A percentile compares a stretch with the other conserved stretches of the same genome.
phyloP scores from a whole-genome alignment of 2,797 vertebrate genomes.

The Macrochelys suwanniensis region DNA sequence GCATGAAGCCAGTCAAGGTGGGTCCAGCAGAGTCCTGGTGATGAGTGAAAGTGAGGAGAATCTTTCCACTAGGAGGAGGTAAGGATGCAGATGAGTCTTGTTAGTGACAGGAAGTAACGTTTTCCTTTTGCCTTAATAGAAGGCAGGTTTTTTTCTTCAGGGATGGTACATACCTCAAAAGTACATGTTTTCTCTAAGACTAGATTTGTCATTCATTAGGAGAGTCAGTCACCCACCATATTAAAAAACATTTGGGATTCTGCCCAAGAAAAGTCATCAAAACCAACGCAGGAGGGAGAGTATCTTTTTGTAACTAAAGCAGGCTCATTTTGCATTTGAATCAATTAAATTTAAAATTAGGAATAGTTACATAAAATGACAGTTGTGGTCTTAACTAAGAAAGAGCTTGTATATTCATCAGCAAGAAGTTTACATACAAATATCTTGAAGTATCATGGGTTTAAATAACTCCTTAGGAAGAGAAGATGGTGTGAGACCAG shows the following conservation, averaged over 20 bases:
- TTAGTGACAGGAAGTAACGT: neutral
- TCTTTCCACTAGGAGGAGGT: constrained; percentile 91
- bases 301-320: neutral
- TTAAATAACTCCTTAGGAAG: neutral
- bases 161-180: neutral
- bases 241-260: neutral
- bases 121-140: neutral
- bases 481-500: neutral
- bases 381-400: neutral
- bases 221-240: neutral
- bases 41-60: constrained; percentile 89
- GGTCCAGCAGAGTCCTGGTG: constrained; percentile 86
- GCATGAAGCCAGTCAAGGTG: constrained; percentile 91
- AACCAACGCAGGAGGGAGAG: neutral
- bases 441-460: neutral
- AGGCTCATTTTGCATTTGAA: neutral
- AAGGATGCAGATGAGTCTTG: constrained; percentile 48
- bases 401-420: neutral
- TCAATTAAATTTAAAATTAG: neutral
- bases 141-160: neutral
- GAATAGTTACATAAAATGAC: neutral
- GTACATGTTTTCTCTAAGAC: neutral
- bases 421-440: neutral
- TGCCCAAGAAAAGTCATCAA: neutral
- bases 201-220: neutral